These are phyloP conservation scores for Cheilosia variabilis DNA, from an alignment of 2,888 invertebrate species.

Conservation along the genomic window DNA sequence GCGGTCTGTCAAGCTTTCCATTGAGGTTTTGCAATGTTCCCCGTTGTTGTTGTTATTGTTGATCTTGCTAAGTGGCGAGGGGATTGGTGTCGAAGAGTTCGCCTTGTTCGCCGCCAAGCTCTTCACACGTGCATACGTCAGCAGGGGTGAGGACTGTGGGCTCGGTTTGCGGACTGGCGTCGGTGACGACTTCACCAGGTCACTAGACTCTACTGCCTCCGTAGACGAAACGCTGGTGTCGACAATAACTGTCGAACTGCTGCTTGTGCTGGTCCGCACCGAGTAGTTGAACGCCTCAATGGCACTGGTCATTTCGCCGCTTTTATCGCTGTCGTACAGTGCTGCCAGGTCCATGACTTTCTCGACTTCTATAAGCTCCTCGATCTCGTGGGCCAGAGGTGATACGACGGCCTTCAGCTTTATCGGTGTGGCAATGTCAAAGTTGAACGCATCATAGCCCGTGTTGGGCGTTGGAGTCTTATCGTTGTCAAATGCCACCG, in stretches of 20 bases:
- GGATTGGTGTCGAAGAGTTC: slow-evolving; percentile 79
- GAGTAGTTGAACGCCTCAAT: slow-evolving; percentile 65
- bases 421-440: slow-evolving; percentile 74
- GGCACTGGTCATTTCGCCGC: slow-evolving; percentile 71
- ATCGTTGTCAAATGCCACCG: slow-evolving; percentile 59
- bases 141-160: slow-evolving; percentile 78
- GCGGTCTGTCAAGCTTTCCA: slow-evolving; percentile 80
- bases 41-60: slow-evolving; percentile 40
- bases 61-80: slow-evolving; percentile 77
- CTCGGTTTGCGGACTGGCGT: slow-evolving; percentile 44
- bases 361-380: slow-evolving; percentile 58
- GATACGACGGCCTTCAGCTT: slow-evolving; percentile 40
- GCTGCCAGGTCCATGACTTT: slow-evolving; percentile 68
- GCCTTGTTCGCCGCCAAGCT: slow-evolving; percentile 79
- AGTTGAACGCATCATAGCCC: slow-evolving; percentile 79
- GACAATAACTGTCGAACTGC: slow-evolving; percentile 58
- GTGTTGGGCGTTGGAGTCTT: slow-evolving; percentile 72
- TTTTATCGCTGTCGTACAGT: slow-evolving; percentile 78
- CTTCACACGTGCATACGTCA: slow-evolving; percentile 82
- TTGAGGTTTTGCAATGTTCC: slow-evolving; percentile 78
- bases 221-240: slow-evolving; percentile 78
- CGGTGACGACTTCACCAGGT: slow-evolving; percentile 29
- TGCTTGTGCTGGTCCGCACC: slow-evolving; percentile 52
- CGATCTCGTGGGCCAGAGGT: slow-evolving; percentile 47
- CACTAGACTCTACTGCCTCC: slow-evolving; percentile 12